These are phyloP conservation scores for Sphaerophoria rueppellii DNA, from an alignment of 2,888 invertebrate species.

Conservation along the genomic window DNA sequence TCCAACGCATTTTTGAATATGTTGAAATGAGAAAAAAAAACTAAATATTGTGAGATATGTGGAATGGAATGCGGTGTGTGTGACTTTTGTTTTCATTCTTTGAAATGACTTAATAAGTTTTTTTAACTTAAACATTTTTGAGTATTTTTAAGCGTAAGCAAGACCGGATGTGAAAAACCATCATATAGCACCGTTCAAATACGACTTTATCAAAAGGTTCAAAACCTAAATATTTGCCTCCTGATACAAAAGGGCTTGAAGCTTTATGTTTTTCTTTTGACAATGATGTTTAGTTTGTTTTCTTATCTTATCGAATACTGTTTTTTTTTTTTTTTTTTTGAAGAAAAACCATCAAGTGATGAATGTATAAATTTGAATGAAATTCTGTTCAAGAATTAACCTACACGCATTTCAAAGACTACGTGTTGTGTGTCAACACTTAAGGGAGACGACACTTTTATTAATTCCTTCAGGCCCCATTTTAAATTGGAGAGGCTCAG, in stretches of 20 bases:
- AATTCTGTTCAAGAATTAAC: background rate
- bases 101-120: conserved; percentile 8
- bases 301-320: conserved; percentile 3
- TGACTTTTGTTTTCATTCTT: background rate
- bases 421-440: conserved; percentile 6
- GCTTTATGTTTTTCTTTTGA: too few relatives aligned
- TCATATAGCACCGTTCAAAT: too few relatives aligned
- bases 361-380: conserved; percentile 15
- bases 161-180: too few relatives aligned
- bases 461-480: background rate
- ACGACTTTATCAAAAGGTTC: background rate
- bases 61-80: conserved; percentile 13
- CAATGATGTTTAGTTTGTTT: too few relatives aligned
- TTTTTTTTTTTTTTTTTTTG: too few relatives aligned
- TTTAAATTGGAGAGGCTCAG: background rate
- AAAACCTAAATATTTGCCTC: background rate
- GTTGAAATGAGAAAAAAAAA: background rate
- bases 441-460: background rate
- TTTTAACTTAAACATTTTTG: background rate
- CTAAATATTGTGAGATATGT: background rate
- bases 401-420: background rate
- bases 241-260: background rate
- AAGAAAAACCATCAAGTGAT: background rate
- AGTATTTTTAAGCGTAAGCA: too few relatives aligned
- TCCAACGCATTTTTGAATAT: conserved; percentile 15